Conservation (phyloP, 2,113 vertebrate species). For the Alligator sinensis region DNA sequence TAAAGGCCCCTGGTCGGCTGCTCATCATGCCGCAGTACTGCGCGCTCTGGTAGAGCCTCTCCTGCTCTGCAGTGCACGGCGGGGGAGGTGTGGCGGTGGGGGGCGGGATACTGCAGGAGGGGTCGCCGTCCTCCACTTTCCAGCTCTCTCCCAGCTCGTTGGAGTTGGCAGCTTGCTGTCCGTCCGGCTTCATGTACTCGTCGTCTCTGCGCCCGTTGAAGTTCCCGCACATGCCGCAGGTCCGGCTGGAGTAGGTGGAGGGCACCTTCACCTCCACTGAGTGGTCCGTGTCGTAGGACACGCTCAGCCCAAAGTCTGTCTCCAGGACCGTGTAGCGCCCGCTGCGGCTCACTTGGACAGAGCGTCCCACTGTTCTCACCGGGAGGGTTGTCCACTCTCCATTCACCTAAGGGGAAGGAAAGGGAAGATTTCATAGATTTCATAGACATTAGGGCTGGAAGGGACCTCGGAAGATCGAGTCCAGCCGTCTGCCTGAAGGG, state of each 20-base stretch:
- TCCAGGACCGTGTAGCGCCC: constrained; percentile 75
- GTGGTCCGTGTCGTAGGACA: constrained; percentile 80
- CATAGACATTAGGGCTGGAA: too few species aligned
- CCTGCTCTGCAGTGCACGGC: constrained; percentile 70
- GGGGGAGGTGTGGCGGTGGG: neutral
- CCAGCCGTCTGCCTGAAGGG: too few species aligned
- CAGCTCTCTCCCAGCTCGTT: constrained; percentile 78
- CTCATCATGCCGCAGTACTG: constrained; percentile 81
- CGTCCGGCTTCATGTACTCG: constrained; percentile 76
- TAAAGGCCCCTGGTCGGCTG: constrained; percentile 77
- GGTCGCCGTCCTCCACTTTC: constrained; percentile 51
- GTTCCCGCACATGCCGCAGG: constrained; percentile 90
- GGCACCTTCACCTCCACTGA: constrained; percentile 81
- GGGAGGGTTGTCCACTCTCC: constrained; percentile 81
- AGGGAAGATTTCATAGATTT: too few species aligned
- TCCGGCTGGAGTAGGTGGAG: constrained; percentile 73
- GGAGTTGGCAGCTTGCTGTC: constrained; percentile 52
- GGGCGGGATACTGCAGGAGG: constrained; percentile 48
- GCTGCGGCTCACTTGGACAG: constrained; percentile 72
- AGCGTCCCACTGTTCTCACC: constrained; percentile 58
- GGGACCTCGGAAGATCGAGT: too few species aligned
- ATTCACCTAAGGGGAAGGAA: constrained; percentile 80
- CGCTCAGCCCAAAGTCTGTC: constrained; percentile 77
- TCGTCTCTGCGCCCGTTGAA: constrained; percentile 80
- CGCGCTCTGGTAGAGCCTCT: constrained; percentile 70